phyloP scores from a whole-genome alignment of 1,140 invertebrate species.

The Cephus cinctus region DNA sequence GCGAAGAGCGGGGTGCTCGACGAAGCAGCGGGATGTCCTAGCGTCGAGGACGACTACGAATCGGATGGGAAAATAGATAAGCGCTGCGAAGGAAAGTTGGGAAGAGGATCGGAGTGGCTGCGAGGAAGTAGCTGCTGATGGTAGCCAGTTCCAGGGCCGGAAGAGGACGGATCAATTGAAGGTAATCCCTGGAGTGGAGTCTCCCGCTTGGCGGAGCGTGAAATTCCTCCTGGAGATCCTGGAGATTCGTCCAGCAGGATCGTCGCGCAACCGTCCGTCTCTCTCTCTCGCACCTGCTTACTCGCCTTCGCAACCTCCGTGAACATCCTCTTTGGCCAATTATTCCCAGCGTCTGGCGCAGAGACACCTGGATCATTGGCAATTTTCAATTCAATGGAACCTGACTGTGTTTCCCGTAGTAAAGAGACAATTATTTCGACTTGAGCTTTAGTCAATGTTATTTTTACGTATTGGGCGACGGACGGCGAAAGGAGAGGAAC shows the following conservation, averaged over 20 bases:
- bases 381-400: too few relatives aligned
- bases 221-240: constrained; percentile 47
- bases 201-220: constrained; percentile 46
- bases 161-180: constrained; percentile 49
- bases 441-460: too few relatives aligned
- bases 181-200: constrained; percentile 52
- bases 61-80: constrained; percentile 11
- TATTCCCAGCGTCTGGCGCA: too few relatives aligned
- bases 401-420: too few relatives aligned
- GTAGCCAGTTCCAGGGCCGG: constrained; percentile 25
- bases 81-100: constrained; percentile 13
- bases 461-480: too few relatives aligned
- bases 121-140: constrained; percentile 24
- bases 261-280: neutral
- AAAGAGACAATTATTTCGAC: too few relatives aligned
- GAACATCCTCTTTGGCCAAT: too few relatives aligned
- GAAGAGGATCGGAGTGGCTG: constrained; percentile 15
- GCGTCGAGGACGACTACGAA: too few relatives aligned
- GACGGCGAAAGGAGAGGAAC: constrained; percentile 8
- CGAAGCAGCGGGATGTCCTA: neutral
- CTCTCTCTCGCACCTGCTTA: too few relatives aligned
- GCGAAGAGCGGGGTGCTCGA: neutral
- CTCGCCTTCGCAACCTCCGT: too few relatives aligned
- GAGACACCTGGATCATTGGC: too few relatives aligned
- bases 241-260: too few relatives aligned